Base-by-base conservation (phyloP, 2,797 vertebrate genomes). In the Synaphobranchus kaupii region DNA sequence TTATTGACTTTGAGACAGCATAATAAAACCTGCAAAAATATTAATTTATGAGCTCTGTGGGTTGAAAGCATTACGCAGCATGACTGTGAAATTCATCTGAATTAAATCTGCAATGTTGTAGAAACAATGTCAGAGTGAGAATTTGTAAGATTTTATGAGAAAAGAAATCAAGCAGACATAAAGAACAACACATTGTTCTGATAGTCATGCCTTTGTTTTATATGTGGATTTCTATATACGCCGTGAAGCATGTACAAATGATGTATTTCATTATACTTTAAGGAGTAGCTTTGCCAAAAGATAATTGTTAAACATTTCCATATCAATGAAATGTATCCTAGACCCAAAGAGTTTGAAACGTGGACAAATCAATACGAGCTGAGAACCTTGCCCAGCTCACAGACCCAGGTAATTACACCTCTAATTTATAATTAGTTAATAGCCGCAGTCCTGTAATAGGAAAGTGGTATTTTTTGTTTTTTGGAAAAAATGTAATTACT, bases 221-320 rank as follows among this genome's bases (percentile, higher is more conserved):
- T 87, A 91, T 89, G 90, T 84, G 63, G 82, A 52, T 76, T 84
- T 28, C 80, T 50, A 89, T 83, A 89, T 90, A 89, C 88, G 83
- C 76, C 87, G 63, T 63, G 88, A 91, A 89, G 84, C 90, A 87
- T 78, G 88, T 85, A 86, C 86, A 84, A 85, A 88, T 85, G 90
- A 85, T 91, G 90, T 90, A 87, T 90, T 92, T 89, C 90, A 87
- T 93, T 93, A 92, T 88, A 87, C 89, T 91, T 86, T 76, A 86
- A 91, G 92, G 88, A 91, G 90, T 85, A 89, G 85, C 50, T 28
- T 87, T 86, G 85, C 22, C 85, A 88, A 85, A 90, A 85, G 84
- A 31, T 73, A 50, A 88, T 87, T 63, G 71, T 84, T 89, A 91
- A 94, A 93, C 86, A 89, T 91, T 92, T 91, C 90, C 91, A 92